A percentile compares a stretch with the other conserved stretches of the same genome.
Conservation (phyloP, 2,113 vertebrate genomes). For the Dipodomys stephensi region DNA sequence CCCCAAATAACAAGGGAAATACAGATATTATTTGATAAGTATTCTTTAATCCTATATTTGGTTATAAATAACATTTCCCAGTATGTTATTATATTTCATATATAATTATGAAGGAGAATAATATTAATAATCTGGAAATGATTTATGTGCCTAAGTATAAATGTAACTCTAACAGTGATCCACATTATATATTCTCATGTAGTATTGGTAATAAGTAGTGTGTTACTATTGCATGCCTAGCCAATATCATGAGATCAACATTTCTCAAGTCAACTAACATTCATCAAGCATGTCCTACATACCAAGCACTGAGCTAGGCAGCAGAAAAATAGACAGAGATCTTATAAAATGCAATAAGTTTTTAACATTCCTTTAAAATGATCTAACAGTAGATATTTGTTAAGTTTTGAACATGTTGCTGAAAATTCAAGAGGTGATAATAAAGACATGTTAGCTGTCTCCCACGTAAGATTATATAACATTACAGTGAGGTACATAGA, state of each 20-base stretch:
- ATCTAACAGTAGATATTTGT: not conserved
- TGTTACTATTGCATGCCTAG: not conserved
- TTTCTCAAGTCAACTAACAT: slow-evolving; percentile 27
- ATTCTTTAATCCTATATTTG: slow-evolving; percentile 51
- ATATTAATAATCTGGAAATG: slow-evolving; percentile 4
- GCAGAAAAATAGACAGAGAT: not conserved
- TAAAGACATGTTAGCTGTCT: not conserved
- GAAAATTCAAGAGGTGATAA: not conserved
- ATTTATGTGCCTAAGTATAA: slow-evolving; percentile 21
- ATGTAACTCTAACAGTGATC: not conserved
- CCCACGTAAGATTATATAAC: not conserved
- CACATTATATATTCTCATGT: not conserved
- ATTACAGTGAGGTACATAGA: not conserved
- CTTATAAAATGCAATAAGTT: not conserved
- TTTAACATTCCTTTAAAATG: not conserved
- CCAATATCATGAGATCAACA: not conserved
- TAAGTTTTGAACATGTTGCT: not conserved
- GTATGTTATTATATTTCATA: not conserved
- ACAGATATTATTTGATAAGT: slow-evolving; percentile 61
- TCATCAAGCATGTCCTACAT: not conserved
- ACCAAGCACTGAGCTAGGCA: not conserved
- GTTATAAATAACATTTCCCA: slow-evolving; percentile 54
- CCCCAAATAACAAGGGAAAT: slow-evolving; percentile 53
- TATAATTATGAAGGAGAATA: slow-evolving; percentile 5
- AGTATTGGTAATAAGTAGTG: not conserved